Evolutionary conservation across 2,888 invertebrate species (phyloP).

Genomic region (Nemoura dubitans): DNA sequence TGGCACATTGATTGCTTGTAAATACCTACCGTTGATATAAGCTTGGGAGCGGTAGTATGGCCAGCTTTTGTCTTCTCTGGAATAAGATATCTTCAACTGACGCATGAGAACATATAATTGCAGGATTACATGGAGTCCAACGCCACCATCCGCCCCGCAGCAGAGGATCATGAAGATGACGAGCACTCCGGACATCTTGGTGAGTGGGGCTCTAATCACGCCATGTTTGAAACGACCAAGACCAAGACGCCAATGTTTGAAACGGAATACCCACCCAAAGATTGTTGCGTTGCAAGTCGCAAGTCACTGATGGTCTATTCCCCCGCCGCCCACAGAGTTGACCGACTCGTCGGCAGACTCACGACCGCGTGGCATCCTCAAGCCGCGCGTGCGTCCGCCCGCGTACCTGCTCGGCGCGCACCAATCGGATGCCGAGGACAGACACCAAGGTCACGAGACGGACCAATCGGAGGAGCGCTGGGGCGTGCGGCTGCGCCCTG

Average conservation of each 20-base stretch:
- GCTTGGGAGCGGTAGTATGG: too few relatives aligned
- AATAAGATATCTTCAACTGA: background rate
- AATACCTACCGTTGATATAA: too few relatives aligned
- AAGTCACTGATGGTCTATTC: too few relatives aligned
- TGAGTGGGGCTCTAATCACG: background rate
- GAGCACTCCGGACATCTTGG: background rate
- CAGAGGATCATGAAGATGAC: conserved; percentile 24
- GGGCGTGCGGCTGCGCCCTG: conserved; percentile 64
- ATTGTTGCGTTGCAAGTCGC: too few relatives aligned
- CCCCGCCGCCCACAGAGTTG: background rate
- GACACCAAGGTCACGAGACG: background rate
- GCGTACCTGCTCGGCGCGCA: conserved; percentile 43
- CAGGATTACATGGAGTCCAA: conserved; percentile 45
- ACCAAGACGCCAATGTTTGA: too few relatives aligned
- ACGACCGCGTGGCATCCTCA: conserved; percentile 48
- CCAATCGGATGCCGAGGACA: background rate
- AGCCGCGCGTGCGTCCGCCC: conserved; percentile 46
- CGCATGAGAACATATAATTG: background rate
- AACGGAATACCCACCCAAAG: too few relatives aligned
- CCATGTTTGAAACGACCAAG: too few relatives aligned
- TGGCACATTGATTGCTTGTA: too few relatives aligned
- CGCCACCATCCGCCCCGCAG: conserved; percentile 42
- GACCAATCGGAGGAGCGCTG: conserved; percentile 55
- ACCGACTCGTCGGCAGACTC: conserved; percentile 14
- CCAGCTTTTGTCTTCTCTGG: background rate